A percentile compares a stretch with the other conserved stretches of the same genome.
These are phyloP conservation scores for Epinephelus lanceolatus DNA, from an alignment of 2,113 vertebrate genomes.

Conservation along the genomic window DNA sequence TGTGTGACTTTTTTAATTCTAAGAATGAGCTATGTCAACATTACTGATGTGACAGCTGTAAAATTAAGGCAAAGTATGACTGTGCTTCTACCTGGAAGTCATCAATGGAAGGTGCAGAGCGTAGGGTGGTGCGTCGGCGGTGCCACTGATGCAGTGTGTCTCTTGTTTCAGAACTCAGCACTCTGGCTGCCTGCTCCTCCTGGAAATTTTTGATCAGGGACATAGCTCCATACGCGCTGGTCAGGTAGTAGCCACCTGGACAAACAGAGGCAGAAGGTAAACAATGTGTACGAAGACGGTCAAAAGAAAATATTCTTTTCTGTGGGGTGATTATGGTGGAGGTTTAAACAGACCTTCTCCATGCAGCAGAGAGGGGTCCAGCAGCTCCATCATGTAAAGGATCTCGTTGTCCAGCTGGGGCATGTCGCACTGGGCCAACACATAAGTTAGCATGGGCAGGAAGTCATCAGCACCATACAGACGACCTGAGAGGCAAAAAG, in stretches of 20 bases:
- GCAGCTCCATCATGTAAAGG: conserved; percentile 97
- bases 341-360: conserved; percentile 90
- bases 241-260: conserved; percentile 96
- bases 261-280: not conserved
- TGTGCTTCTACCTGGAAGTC: conserved; percentile 82
- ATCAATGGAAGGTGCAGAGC: conserved; percentile 91
- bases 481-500: conserved; percentile 59
- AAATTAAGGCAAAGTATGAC: too few relatives aligned
- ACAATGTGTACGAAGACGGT: not conserved
- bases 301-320: not conserved
- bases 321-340: not conserved
- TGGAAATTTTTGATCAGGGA: conserved; percentile 96
- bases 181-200: conserved; percentile 93
- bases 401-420: conserved; percentile 94
- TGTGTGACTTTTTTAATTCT: not conserved
- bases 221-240: conserved; percentile 95
- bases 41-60: too few relatives aligned
- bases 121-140: conserved; percentile 91
- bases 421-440: conserved; percentile 95
- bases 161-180: conserved; percentile 92
- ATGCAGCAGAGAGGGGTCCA: conserved; percentile 92
- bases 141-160: conserved; percentile 97
- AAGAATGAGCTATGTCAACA: not conserved
- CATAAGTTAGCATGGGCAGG: conserved; percentile 93
- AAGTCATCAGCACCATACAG: conserved; percentile 93